phyloP scores from a whole-genome alignment of 2,797 vertebrate genomes.

The Huso huso region DNA sequence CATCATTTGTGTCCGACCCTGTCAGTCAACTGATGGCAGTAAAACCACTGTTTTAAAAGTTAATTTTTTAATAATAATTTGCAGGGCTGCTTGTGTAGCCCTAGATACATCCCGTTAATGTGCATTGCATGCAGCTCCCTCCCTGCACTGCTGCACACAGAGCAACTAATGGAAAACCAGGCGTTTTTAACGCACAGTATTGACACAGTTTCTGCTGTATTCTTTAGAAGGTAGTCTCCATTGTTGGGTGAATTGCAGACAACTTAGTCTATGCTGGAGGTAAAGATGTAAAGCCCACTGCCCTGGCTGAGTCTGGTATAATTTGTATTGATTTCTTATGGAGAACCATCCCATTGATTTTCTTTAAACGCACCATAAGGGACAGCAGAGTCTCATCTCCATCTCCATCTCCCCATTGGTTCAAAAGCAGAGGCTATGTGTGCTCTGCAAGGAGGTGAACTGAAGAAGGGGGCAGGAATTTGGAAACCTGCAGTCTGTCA shows the following conservation, averaged over 20 bases:
- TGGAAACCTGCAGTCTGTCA: not conserved
- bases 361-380: too few species aligned
- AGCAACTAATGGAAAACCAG: too few species aligned
- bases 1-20: constrained; percentile 3
- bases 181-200: too few species aligned
- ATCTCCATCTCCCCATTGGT: not conserved
- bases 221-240: constrained; percentile 33
- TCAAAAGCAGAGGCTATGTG: too few species aligned
- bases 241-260: constrained; percentile 24
- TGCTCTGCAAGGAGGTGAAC: too few species aligned
- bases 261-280: constrained; percentile 38
- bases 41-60: not conserved
- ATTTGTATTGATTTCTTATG: constrained; percentile 15
- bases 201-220: constrained; percentile 20
- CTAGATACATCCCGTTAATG: too few species aligned
- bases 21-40: not conserved
- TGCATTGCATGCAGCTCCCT: too few species aligned
- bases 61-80: too few species aligned
- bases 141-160: too few species aligned
- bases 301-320: constrained; percentile 21
- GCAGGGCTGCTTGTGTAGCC: too few species aligned
- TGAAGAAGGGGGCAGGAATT: constrained; percentile 16
- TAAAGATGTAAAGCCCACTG: constrained; percentile 20
- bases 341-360: too few species aligned
- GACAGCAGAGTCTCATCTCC: too few species aligned